Conservation (phyloP, 2,797 vertebrate genomes). For the Calcarius lapponicus region DNA sequence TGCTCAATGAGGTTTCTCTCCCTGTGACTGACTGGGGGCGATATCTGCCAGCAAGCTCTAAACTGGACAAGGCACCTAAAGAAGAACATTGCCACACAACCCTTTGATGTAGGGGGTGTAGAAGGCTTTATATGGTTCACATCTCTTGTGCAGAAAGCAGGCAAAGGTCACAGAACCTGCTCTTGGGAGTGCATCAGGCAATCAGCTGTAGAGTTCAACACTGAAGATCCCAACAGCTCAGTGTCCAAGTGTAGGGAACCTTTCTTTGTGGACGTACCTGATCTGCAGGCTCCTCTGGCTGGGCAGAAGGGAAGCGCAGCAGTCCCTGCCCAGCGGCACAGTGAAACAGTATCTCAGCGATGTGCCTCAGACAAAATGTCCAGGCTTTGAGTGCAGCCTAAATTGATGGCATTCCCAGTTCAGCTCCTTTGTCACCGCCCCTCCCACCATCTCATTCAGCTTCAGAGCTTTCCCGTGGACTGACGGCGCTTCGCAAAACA, state of each 20-base stretch:
- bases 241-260: background rate
- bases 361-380: background rate
- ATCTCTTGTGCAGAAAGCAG: background rate
- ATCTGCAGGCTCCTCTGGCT: background rate
- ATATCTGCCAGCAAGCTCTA: background rate
- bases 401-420: background rate
- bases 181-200: rapidly evolving
- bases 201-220: background rate
- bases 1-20: background rate
- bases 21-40: background rate
- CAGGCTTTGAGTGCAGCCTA: background rate
- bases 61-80: background rate
- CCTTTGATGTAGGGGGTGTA: background rate
- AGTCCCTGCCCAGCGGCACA: background rate
- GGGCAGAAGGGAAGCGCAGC: background rate
- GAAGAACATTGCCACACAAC: background rate
- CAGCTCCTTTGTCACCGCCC: background rate
- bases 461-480: background rate
- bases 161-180: background rate
- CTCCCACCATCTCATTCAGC: background rate
- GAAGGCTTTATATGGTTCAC: background rate
- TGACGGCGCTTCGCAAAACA: rapidly evolving
- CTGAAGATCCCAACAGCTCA: background rate
- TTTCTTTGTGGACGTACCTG: background rate
- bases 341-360: background rate